Conservation (phyloP, 2,113 vertebrate genomes). For the Equus quagga region DNA sequence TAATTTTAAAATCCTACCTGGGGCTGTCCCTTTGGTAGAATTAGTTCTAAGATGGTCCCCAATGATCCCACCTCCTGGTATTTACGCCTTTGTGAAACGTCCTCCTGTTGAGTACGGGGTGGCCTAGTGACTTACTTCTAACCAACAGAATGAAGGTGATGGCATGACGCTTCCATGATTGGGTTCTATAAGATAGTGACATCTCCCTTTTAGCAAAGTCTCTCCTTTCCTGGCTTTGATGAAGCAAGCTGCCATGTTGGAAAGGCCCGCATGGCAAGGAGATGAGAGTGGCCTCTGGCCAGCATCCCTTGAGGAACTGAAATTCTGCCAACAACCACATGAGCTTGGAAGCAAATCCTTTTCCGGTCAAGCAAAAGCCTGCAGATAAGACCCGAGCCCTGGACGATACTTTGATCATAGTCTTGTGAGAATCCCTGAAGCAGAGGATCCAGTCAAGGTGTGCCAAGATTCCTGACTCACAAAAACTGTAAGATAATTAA, state of each 20-base stretch:
- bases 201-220: background rate
- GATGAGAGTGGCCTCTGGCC: background rate
- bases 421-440: background rate
- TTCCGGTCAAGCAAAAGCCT: background rate
- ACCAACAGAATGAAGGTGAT: background rate
- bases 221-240: background rate
- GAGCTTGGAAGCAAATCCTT: background rate
- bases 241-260: too few species aligned
- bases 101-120: background rate
- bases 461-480: too few species aligned
- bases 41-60: background rate
- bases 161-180: background rate
- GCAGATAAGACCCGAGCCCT: background rate
- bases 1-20: background rate
- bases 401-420: background rate
- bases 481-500: background rate
- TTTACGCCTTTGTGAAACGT: background rate
- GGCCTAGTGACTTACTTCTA: background rate
- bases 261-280: too few species aligned
- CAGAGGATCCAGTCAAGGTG: background rate
- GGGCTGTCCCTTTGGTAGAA: background rate
- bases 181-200: background rate
- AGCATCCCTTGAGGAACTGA: background rate
- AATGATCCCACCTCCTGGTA: background rate
- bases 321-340: background rate